Conservation (phyloP, 1,140 invertebrate species). For the Bactericera cockerelli region DNA sequence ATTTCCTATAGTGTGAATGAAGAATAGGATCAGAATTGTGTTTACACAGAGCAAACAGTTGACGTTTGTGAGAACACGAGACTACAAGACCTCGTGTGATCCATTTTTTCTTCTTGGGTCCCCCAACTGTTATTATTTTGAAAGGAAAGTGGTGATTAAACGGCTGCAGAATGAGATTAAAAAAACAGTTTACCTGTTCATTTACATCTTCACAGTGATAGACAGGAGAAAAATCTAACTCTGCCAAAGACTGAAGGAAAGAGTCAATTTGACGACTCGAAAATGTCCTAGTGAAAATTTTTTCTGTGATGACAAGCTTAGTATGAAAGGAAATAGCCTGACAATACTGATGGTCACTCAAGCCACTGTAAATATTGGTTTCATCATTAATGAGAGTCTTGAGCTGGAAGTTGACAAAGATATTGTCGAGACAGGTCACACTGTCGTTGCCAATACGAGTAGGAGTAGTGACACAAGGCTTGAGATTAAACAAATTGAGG, state of each 20-base stretch:
- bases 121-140: background rate
- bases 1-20: background rate
- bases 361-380: background rate
- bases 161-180: background rate
- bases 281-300: background rate
- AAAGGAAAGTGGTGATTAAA: background rate
- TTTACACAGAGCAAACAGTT: background rate
- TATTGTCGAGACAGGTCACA: background rate
- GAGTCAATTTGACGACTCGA: background rate
- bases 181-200: background rate
- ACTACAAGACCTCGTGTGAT: background rate
- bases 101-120: background rate
- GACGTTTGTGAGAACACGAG: background rate
- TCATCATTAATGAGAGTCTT: background rate
- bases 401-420: background rate
- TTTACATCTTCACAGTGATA: background rate
- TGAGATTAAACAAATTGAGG: background rate
- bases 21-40: background rate
- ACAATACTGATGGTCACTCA: background rate
- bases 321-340: background rate
- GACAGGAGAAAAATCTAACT: background rate
- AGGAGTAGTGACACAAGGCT: background rate
- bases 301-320: background rate
- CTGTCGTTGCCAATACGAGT: background rate
- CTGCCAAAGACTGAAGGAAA: background rate